Evolutionary conservation across 2,797 vertebrate genomes (phyloP).

Genomic region (Argyrosomus regius): DNA sequence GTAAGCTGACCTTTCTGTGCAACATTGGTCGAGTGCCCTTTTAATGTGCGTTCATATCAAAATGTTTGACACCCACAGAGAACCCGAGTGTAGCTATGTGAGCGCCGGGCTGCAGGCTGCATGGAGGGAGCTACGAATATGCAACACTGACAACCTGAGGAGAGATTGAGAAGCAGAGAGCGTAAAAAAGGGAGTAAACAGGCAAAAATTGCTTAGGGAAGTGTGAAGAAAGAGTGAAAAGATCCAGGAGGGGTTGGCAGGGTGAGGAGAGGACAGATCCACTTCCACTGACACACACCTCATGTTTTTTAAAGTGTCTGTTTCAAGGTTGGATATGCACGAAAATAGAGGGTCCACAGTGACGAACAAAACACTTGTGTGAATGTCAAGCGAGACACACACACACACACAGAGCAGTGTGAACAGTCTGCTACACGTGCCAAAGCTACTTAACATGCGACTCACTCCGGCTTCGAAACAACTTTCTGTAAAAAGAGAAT

Average conservation of each 20-base stretch:
- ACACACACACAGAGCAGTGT: background rate
- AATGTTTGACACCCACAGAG: background rate
- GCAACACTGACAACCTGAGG: background rate
- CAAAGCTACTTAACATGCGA: conserved; percentile 19
- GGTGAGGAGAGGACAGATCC: conserved; percentile 4
- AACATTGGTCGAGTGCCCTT: background rate
- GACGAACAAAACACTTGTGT: background rate
- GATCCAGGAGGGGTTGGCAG: background rate
- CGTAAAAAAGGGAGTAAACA: conserved; percentile 9
- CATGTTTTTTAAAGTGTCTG: background rate
- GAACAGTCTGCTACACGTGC: background rate
- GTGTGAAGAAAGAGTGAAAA: background rate
- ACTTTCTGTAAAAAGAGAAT: conserved; percentile 4
- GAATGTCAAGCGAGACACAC: conserved; percentile 17
- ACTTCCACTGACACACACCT: conserved; percentile 9
- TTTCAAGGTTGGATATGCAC: background rate
- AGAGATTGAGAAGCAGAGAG: conserved; percentile 1
- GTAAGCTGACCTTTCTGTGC: background rate
- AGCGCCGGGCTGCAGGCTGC: background rate
- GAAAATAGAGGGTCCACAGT: background rate
- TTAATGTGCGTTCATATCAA: background rate
- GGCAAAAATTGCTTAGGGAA: conserved; percentile 3
- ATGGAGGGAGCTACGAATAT: background rate
- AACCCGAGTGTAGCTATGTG: background rate
- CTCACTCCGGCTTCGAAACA: conserved; percentile 1